Percentiles rank a stretch among this genome's conserved stretches.
Evolutionary conservation across 2,888 invertebrate species (phyloP).

Genomic region (Acanthosoma haemorrhoidale): DNA sequence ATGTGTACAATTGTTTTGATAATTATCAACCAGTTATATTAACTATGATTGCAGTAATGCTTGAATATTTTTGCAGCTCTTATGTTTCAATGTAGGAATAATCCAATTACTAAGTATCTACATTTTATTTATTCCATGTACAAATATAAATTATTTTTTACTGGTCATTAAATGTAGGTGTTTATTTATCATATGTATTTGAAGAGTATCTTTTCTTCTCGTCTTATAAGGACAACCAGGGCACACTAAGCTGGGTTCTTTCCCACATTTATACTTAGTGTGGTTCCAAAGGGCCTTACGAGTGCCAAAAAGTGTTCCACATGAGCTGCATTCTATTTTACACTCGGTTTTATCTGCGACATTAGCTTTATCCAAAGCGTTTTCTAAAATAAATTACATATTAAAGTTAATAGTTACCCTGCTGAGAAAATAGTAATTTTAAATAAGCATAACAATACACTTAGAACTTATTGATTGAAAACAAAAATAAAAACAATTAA

Average conservation of each 20-base stretch:
- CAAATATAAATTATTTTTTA: background rate
- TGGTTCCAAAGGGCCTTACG: background rate
- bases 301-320: background rate
- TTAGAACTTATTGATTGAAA: too few species aligned
- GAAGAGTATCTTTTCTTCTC: slow-evolving; percentile 11
- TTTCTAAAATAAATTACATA: background rate
- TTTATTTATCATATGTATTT: slow-evolving; percentile 9
- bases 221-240: slow-evolving; percentile 1
- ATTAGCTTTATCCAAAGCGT: background rate
- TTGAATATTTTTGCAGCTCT: too few species aligned
- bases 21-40: too few species aligned
- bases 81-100: too few species aligned
- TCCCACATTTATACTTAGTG: background rate
- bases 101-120: too few species aligned
- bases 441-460: too few species aligned
- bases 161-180: background rate
- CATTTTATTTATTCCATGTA: too few species aligned
- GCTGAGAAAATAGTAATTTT: too few species aligned
- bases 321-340: background rate
- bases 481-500: too few species aligned
- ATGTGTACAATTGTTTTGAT: too few species aligned
- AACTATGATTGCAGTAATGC: too few species aligned
- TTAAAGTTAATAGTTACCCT: background rate
- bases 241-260: background rate
- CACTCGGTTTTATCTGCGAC: background rate